Base-by-base conservation (phyloP, 2,797 vertebrate genomes). In the Micropoecilia bifurca region DNA sequence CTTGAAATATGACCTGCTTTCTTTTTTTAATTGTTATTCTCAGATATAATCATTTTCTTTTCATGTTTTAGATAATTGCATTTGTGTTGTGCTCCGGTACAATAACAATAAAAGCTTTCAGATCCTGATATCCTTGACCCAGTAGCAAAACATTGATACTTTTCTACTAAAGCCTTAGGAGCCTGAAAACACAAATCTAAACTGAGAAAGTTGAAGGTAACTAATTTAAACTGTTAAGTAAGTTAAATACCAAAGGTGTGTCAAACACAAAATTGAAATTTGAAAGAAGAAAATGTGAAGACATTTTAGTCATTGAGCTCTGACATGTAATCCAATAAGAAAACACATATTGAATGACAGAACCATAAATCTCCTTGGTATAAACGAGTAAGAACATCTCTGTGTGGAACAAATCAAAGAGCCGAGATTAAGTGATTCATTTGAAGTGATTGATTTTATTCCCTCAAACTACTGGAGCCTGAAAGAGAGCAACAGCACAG, bases 391-490 rank as follows among this genome's bases (percentile, higher is more conserved):
- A 36, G 30, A 45, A 59, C 41, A 20, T 39, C 22, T 63, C 30
- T 36, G 53, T 16, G 1, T 57, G 25, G 20, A 74, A 50, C 39
- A 66, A 45, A 73, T 73, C 13, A 0, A n/a, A 6, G 53, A 71
- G 50, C 66, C 76, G 61, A 63, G 46, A 57, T 59, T 69, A 57
- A 78, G 61, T 66, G 73, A 83, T 30, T 71, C 75, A 59, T 8
- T 2, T 68, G 33, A 71, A 75, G 72, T 74, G 75, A 78, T 83
- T 86, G 46, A 78, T 77, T 84, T 36, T 75, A 39, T 78, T 71
- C 53, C 43, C 45, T 81, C 18, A 57, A 71, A 84, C 79, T 85
- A 55, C 75, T 75, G 33, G 68, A 77, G 74, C 76, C 36, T 7
- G 61, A 33, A 63, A 36, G 18, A 57, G 57, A 39, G 50, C 14